phyloP scores from a whole-genome alignment of 2,797 vertebrate genomes.

The Lagodon rhomboides region DNA sequence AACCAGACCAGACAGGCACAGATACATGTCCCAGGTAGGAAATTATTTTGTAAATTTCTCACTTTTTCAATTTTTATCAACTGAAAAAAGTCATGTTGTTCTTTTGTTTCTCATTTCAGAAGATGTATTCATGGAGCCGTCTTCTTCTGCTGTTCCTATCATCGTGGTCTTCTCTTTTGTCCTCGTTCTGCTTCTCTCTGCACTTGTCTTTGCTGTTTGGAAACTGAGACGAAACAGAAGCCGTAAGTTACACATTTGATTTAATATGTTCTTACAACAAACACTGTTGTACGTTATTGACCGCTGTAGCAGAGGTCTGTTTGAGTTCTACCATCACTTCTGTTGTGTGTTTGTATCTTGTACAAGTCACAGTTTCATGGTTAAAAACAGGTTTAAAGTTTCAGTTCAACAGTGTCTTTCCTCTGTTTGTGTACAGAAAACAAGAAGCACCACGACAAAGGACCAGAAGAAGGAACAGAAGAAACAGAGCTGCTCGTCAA shows the following conservation, averaged over 20 bases:
- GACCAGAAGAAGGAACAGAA: not conserved
- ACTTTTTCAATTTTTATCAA: not conserved
- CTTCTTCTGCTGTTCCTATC: not conserved
- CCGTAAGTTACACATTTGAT: not conserved
- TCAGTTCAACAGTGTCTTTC: too few relatives aligned
- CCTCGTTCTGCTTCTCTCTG: not conserved
- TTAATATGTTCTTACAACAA: too few relatives aligned
- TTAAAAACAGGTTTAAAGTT: too few relatives aligned
- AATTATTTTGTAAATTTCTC: not conserved
- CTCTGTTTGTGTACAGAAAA: not conserved
- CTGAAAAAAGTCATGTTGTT: too few relatives aligned
- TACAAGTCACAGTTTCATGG: too few relatives aligned
- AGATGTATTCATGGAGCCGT: not conserved
- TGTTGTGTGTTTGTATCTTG: too few relatives aligned
- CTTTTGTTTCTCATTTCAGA: constrained; percentile 10
- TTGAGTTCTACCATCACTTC: too few relatives aligned
- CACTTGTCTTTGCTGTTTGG: not conserved
- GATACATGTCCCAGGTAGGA: too few relatives aligned
- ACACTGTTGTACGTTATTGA: too few relatives aligned
- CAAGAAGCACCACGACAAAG: not conserved
- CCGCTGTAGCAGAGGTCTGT: too few relatives aligned
- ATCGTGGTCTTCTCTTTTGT: too few relatives aligned
- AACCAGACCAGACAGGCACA: too few relatives aligned
- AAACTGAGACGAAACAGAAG: not conserved
- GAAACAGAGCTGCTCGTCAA: not conserved